A percentile compares a stretch with the other conserved stretches of the same genome.
phyloP scores from a whole-genome alignment of 2,113 vertebrate species.

The Phaethornis superciliosus region DNA sequence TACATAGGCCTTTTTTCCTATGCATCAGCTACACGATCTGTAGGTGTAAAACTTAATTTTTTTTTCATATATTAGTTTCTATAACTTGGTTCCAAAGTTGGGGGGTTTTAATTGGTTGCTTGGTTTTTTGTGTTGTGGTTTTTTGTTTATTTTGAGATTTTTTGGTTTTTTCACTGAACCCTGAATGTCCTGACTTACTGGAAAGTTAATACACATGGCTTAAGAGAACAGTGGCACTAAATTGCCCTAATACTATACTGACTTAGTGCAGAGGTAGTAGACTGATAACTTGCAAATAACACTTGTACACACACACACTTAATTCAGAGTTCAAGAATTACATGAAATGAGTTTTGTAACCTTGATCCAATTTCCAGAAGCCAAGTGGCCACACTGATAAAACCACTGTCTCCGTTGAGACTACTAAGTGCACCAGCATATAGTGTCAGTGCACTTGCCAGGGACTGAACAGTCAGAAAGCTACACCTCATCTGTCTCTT shows the following conservation, averaged over 20 bases:
- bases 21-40: neutral
- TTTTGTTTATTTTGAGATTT: too few relatives aligned
- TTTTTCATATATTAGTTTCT: neutral
- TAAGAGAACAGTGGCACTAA: neutral
- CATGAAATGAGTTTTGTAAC: constrained; percentile 18
- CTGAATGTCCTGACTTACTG: neutral
- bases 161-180: neutral
- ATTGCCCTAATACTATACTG: neutral
- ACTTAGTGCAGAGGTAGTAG: neutral
- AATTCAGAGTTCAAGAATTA: constrained; percentile 33
- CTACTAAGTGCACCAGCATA: neutral
- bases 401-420: neutral
- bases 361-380: neutral
- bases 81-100: neutral
- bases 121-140: too few relatives aligned
- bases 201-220: neutral
- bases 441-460: neutral
- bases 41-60: neutral
- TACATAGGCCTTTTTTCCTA: neutral
- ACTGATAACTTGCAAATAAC: constrained; percentile 10
- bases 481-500: neutral
- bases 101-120: too few relatives aligned
- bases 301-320: neutral
- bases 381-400: neutral
- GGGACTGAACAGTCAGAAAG: neutral